A percentile compares a stretch with the other conserved stretches of the same genome.
Conservation (phyloP, 2,888 invertebrate genomes). For the Coelinius sp. region DNA sequence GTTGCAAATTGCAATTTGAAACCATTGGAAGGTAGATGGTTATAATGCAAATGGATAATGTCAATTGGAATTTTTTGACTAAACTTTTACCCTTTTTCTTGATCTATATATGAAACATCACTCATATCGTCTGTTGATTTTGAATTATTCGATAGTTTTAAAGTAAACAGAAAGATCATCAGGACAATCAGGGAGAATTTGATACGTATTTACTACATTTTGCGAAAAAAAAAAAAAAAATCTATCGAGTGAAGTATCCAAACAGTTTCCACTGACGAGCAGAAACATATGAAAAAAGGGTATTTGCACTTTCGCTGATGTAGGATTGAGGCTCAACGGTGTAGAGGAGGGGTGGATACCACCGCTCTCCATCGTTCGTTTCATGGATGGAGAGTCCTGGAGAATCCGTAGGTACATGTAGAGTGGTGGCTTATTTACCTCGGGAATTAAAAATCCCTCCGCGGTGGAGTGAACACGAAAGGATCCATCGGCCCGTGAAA, state of each 20-base stretch:
- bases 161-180: too few relatives aligned
- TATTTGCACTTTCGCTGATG: not conserved
- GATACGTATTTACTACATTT: too few relatives aligned
- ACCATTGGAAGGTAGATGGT: not conserved
- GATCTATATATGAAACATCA: too few relatives aligned
- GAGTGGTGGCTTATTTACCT: slow-evolving; percentile 44
- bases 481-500: slow-evolving; percentile 52
- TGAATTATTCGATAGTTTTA: too few relatives aligned
- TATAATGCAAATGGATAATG: too few relatives aligned
- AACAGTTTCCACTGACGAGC: not conserved
- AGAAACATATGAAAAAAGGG: not conserved
- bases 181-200: too few relatives aligned
- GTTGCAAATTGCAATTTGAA: not conserved
- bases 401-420: not conserved
- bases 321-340: not conserved
- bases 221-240: too few relatives aligned
- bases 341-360: not conserved
- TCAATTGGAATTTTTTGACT: too few relatives aligned
- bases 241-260: not conserved
- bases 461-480: slow-evolving; percentile 52
- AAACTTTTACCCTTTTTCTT: too few relatives aligned
- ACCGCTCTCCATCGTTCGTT: not conserved
- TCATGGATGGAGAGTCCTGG: not conserved
- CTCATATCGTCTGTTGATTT: too few relatives aligned
- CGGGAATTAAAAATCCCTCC: slow-evolving; percentile 54